These are phyloP conservation scores for Leptopilina drosophilae DNA, from an alignment of 2,888 invertebrate species.

Conservation along the genomic window DNA sequence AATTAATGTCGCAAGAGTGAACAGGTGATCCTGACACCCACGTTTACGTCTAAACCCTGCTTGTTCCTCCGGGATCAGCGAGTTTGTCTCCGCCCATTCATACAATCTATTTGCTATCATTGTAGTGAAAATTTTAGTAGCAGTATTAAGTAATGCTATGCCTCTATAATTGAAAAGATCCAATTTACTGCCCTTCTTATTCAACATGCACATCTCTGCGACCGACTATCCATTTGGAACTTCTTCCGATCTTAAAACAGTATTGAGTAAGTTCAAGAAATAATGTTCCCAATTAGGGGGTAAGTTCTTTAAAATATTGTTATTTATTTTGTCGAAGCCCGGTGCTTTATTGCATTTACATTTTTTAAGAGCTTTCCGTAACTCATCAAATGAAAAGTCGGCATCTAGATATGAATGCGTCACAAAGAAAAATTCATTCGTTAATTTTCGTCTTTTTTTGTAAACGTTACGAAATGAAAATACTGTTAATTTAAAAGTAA, in stretches of 20 bases:
- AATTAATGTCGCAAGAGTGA: constrained; percentile 1
- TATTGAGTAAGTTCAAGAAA: not conserved
- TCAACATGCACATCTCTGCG: too few species aligned
- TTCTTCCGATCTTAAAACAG: constrained; percentile 6
- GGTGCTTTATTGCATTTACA: constrained; percentile 44
- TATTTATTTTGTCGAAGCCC: constrained; percentile 39
- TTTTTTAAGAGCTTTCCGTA: constrained; percentile 18
- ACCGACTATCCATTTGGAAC: not conserved
- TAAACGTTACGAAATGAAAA: too few species aligned
- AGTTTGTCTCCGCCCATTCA: not conserved
- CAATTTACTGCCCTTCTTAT: too few species aligned
- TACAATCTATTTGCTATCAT: too few species aligned
- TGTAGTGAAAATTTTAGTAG: too few species aligned
- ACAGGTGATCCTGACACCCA: constrained; percentile 5
- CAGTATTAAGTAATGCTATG: too few species aligned
- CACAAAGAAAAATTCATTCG: not conserved
- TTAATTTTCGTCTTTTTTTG: not conserved
- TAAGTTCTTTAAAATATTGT: constrained; percentile 36
- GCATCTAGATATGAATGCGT: not conserved
- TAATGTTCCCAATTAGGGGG: not conserved
- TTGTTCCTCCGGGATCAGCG: not conserved
- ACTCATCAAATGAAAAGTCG: not conserved
- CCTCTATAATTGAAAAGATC: too few species aligned
- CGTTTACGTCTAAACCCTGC: constrained; percentile 6
- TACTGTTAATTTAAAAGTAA: too few species aligned